phyloP scores from a whole-genome alignment of 1,140 invertebrate species.

The Zaprionus taronus region DNA sequence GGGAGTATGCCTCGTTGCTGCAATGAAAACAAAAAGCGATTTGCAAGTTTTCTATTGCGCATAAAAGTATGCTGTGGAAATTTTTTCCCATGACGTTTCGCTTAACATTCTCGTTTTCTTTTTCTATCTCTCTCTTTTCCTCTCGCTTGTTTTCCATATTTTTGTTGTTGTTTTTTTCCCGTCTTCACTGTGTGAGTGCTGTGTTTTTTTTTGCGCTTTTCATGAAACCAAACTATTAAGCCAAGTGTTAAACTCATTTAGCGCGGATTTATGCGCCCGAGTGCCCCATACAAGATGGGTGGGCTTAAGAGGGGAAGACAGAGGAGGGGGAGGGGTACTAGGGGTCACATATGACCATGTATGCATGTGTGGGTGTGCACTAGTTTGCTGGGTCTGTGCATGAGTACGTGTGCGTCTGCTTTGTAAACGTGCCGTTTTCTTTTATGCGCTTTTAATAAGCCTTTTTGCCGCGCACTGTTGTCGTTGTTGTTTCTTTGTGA shows the following conservation, averaged over 20 bases:
- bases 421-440: conserved; percentile 80
- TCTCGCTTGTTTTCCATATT: conserved; percentile 38
- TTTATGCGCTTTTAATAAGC: conserved; percentile 82
- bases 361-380: conserved; percentile 20
- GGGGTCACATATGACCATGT: conserved; percentile 35
- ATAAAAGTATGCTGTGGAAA: conserved; percentile 79
- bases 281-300: conserved; percentile 59
- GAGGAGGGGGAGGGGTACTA: not conserved
- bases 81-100: conserved; percentile 60
- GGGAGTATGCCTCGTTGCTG: conserved; percentile 27
- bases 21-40: conserved; percentile 83
- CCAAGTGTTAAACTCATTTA: conserved; percentile 83
- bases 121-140: conserved; percentile 4
- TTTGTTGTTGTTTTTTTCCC: conserved; percentile 28
- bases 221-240: conserved; percentile 83
- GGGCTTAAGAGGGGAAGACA: not conserved
- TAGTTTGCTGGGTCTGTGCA: conserved; percentile 23
- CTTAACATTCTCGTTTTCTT: conserved; percentile 57
- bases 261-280: conserved; percentile 82
- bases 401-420: conserved; percentile 52
- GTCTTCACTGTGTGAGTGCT: not conserved
- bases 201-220: conserved; percentile 67
- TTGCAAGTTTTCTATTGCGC: conserved; percentile 82
- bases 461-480: conserved; percentile 71
- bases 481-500: conserved; percentile 70